Conservation (phyloP, 2,113 vertebrate species). For the Terrapene triunguis region DNA sequence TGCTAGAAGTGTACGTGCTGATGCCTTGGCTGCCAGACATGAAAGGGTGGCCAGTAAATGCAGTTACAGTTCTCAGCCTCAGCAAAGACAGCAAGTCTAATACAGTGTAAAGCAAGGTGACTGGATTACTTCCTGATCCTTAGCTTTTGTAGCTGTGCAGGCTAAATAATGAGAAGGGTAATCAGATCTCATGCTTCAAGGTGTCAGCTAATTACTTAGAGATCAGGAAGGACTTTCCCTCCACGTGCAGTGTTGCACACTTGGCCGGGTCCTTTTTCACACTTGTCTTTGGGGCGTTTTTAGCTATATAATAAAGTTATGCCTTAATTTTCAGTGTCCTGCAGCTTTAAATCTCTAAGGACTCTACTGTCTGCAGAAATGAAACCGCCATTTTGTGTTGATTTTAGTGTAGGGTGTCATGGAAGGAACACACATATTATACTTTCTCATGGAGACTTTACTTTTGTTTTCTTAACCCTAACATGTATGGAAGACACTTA, state of each 20-base stretch:
- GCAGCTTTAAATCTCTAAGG: neutral
- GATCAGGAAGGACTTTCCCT: constrained; percentile 67
- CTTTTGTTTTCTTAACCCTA: neutral
- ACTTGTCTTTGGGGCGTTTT: constrained; percentile 21
- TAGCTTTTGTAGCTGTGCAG: constrained; percentile 39
- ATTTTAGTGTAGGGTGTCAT: neutral
- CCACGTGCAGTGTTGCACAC: constrained; percentile 23
- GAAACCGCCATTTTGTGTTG: neutral
- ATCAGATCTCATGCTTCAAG: constrained; percentile 60
- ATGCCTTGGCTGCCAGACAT: constrained; percentile 20
- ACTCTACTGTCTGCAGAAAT: neutral
- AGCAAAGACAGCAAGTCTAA: constrained; percentile 44
- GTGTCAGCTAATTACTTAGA: constrained; percentile 68
- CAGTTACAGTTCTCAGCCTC: constrained; percentile 39
- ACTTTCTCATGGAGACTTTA: constrained; percentile 4
- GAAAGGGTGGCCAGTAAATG: constrained; percentile 58
- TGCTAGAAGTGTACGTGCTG: constrained; percentile 9
- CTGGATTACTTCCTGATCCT: constrained; percentile 43
- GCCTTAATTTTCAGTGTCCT: neutral
- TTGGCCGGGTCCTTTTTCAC: constrained; percentile 45
- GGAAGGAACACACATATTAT: neutral
- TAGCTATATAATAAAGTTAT: neutral
- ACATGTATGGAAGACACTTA: constrained; percentile 38
- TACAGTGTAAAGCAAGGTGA: constrained; percentile 44
- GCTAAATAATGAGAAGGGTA: constrained; percentile 28